Conservation (phyloP, 1,140 invertebrate genomes). For the Phymastichus coffea region DNA sequence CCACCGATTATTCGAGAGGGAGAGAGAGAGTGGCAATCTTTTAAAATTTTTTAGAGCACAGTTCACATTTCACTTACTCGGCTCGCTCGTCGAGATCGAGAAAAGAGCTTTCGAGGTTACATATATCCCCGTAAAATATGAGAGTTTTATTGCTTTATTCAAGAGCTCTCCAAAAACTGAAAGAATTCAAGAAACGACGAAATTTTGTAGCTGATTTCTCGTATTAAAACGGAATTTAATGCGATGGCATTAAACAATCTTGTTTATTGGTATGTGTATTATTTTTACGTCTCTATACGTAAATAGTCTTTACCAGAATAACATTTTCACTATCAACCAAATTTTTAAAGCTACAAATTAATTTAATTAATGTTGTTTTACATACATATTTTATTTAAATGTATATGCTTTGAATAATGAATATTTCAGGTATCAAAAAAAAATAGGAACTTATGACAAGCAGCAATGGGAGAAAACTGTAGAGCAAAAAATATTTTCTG, state of each 20-base stretch:
- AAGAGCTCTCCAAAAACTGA: background rate
- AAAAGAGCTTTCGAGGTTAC: conserved; percentile 1
- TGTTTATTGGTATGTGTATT: conserved; percentile 45
- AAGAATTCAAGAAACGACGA: background rate
- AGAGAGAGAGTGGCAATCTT: background rate
- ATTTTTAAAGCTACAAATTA: too few species aligned
- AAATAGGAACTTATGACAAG: conserved; percentile 95
- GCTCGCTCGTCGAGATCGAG: background rate
- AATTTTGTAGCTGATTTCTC: background rate
- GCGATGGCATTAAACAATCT: conserved; percentile 46
- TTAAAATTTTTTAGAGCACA: background rate
- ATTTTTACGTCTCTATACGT: too few species aligned
- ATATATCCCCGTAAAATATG: background rate
- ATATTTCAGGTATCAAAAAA: conserved; percentile 80
- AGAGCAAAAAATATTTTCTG: conserved; percentile 84
- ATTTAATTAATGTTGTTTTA: too few species aligned
- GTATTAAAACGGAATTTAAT: background rate
- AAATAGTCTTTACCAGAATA: too few species aligned
- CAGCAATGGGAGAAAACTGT: conserved; percentile 94
- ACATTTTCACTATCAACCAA: too few species aligned
- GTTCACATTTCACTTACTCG: background rate
- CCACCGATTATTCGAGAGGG: background rate
- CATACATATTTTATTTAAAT: too few species aligned
- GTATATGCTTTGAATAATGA: conserved; percentile 8
- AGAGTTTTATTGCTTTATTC: background rate